These are phyloP conservation scores for Schizopygopsis pylzovi DNA, from an alignment of 2,797 vertebrate genomes.

Conservation along the genomic window DNA sequence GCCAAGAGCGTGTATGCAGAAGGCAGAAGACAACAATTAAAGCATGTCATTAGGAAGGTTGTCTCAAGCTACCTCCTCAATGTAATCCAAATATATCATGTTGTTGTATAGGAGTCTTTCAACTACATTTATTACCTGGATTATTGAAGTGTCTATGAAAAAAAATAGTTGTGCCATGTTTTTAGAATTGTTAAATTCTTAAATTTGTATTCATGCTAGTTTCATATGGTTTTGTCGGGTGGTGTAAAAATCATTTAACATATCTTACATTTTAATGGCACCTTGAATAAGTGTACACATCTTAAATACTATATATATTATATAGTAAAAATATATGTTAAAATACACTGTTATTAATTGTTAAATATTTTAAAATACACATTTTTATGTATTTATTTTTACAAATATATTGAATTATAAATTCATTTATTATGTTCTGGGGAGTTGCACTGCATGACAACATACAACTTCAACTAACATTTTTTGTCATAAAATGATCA, in stretches of 20 bases:
- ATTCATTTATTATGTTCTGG: background rate
- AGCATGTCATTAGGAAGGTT: conserved; percentile 49
- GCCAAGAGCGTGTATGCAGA: conserved; percentile 54
- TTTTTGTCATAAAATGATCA: background rate
- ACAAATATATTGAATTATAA: background rate
- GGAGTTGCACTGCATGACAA: background rate
- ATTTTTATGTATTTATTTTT: background rate
- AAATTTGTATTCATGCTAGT: background rate
- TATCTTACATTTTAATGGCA: background rate
- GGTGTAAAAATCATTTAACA: background rate
- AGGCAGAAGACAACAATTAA: conserved; percentile 65
- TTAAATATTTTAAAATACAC: no score
- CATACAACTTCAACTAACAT: background rate
- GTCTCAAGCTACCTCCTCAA: conserved; percentile 52
- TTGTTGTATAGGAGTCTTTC: conserved; percentile 66
- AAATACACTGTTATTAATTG: no score
- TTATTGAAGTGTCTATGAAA: background rate
- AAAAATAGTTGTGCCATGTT: background rate
- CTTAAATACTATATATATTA: no score
- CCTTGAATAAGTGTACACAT: background rate
- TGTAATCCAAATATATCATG: conserved; percentile 54
- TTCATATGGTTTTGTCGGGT: background rate
- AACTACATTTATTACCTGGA: conserved; percentile 62
- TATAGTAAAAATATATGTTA: no score
- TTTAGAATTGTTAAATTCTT: background rate